phyloP scores from a whole-genome alignment of 2,797 vertebrate species.

The Morelia viridis region DNA sequence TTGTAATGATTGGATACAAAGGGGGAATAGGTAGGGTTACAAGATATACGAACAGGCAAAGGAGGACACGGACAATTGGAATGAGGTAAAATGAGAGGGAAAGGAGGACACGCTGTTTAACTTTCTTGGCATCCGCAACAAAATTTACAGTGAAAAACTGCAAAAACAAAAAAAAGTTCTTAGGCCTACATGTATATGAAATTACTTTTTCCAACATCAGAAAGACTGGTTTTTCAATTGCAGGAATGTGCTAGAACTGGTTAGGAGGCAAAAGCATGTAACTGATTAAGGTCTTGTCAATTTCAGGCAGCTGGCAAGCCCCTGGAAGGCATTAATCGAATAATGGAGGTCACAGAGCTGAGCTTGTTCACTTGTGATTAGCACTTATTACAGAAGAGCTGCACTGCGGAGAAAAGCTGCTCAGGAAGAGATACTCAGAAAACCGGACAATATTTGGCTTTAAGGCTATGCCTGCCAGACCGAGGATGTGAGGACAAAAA shows the following conservation, averaged over 20 bases:
- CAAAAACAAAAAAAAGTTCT: neutral
- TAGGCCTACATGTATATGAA: neutral
- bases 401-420: neutral
- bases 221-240: neutral
- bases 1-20: constrained; percentile 12
- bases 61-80: neutral
- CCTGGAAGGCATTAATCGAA: neutral
- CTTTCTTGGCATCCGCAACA: neutral
- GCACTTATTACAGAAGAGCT: neutral
- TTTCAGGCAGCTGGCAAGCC: neutral
- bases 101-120: neutral
- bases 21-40: neutral
- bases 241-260: neutral
- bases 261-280: neutral
- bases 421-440: neutral
- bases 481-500: neutral
- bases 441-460: neutral
- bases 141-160: neutral
- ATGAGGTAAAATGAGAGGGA: neutral
- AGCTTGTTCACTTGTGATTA: neutral
- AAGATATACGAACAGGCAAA: neutral
- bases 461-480: neutral
- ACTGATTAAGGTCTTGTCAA: neutral
- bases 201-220: neutral
- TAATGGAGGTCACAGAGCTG: neutral